These are phyloP conservation scores for Muschampia plurimacula DNA, from an alignment of 2,888 invertebrate species.

Conservation along the genomic window DNA sequence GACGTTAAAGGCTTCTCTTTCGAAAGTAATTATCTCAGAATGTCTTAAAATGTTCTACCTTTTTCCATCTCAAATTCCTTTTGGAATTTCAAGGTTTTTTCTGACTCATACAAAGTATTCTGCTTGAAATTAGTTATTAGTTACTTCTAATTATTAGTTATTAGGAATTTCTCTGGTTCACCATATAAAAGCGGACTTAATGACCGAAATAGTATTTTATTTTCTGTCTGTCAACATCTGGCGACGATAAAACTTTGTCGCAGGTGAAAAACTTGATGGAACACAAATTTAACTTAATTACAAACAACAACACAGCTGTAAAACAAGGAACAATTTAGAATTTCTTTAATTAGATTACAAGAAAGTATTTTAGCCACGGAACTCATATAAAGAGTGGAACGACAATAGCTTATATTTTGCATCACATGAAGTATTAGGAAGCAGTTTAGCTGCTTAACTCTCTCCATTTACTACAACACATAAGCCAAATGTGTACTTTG, in stretches of 20 bases:
- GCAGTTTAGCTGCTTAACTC: no score
- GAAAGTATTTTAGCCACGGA: background rate
- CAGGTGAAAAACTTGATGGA: background rate
- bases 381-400: background rate
- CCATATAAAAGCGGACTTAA: no score
- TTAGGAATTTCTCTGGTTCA: no score
- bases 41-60: background rate
- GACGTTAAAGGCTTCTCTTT: background rate
- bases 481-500: no score
- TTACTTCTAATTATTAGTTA: no score
- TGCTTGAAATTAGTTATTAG: no score
- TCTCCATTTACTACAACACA: no score
- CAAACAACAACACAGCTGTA: background rate
- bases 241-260: background rate
- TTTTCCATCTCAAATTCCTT: background rate
- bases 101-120: background rate
- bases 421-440: no score
- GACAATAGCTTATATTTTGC: no score
- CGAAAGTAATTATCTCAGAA: background rate
- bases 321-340: background rate
- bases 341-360: background rate
- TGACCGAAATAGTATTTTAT: background rate
- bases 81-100: background rate
- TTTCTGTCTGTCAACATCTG: background rate
- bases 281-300: background rate